phyloP scores from a whole-genome alignment of 2,113 vertebrate genomes.

The Nycticorax nycticorax region DNA sequence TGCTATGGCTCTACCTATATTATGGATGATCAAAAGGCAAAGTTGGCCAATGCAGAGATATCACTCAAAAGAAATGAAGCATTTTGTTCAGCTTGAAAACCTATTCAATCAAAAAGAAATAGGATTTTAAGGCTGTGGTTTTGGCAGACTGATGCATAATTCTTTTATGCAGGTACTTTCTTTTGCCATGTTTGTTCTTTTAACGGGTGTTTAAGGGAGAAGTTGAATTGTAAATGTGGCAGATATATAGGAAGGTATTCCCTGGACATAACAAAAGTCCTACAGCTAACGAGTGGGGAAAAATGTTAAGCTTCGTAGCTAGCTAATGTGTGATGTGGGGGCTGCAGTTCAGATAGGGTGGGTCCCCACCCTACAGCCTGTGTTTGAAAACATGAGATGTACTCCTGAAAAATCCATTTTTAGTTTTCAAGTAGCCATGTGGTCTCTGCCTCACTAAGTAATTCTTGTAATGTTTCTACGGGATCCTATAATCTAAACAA shows the following conservation, averaged over 20 bases:
- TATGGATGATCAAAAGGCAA: not conserved
- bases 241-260: not conserved
- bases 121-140: not conserved
- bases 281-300: accelerated
- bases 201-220: not conserved
- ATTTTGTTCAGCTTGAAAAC: not conserved
- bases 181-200: not conserved
- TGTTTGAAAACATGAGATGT: not conserved
- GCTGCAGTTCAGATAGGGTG: no score
- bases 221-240: not conserved
- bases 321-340: not conserved
- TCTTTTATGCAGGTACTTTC: not conserved
- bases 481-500: not conserved
- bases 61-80: not conserved
- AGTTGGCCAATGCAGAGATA: not conserved
- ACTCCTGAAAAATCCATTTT: not conserved
- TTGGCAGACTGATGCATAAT: not conserved
- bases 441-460: not conserved
- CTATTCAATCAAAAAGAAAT: not conserved
- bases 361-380: not conserved
- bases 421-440: not conserved
- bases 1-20: not conserved
- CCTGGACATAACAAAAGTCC: not conserved
- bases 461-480: not conserved
- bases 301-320: not conserved